phyloP scores from a whole-genome alignment of 1,140 invertebrate species.

The Theocolax elegans region DNA sequence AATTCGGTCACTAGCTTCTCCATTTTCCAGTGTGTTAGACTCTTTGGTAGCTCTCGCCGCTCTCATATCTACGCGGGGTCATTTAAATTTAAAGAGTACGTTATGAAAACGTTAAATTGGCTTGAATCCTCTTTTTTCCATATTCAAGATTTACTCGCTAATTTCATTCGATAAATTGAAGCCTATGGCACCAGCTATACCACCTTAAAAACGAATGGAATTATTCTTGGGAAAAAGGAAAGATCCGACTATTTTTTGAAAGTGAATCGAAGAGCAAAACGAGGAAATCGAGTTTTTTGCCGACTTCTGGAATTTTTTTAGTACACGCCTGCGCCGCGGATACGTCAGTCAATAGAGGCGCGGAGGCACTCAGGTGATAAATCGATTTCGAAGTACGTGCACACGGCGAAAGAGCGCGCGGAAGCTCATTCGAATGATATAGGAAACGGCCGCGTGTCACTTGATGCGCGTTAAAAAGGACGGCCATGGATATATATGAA shows the following conservation, averaged over 20 bases:
- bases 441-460: neutral
- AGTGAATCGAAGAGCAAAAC: too few species aligned
- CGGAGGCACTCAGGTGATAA: neutral
- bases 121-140: neutral
- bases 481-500: neutral
- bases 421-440: neutral
- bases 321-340: too few species aligned
- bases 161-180: conserved; percentile 28
- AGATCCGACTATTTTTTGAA: too few species aligned
- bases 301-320: too few species aligned
- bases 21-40: neutral
- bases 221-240: neutral
- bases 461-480: neutral
- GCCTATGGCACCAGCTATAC: neutral
- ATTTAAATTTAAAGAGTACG: conserved; percentile 38
- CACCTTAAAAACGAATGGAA: conserved; percentile 23
- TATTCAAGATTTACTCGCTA: conserved; percentile 13
- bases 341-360: too few species aligned
- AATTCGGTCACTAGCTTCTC: neutral
- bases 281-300: too few species aligned
- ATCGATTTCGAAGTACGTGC: neutral
- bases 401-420: neutral
- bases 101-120: conserved; percentile 18
- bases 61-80: neutral
- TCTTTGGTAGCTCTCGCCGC: neutral